Percentiles rank a stretch among this genome's conserved stretches.
Conservation (phyloP, 2,888 invertebrate species). For the Meghimatium bilineatum region DNA sequence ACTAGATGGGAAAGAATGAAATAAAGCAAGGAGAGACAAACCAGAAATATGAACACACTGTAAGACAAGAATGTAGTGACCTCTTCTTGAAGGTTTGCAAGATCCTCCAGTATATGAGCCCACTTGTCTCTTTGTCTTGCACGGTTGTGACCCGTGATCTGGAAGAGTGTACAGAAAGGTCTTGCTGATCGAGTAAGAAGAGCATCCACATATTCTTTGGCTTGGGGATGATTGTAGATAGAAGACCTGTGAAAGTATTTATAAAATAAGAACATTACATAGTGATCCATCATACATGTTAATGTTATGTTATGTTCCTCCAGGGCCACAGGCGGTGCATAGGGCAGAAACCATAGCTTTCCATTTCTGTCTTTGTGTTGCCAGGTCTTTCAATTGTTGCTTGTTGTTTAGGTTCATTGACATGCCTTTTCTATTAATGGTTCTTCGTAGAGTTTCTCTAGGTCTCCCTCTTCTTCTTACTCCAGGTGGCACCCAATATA, state of each 20-base stretch:
- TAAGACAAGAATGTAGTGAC: constrained; percentile 73
- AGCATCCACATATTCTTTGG: constrained; percentile 91
- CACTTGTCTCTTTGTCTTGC: constrained; percentile 96
- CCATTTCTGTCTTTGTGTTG: no score
- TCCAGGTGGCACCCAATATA: no score
- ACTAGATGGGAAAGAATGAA: no score
- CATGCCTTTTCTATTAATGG: no score
- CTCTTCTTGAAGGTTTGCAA: constrained; percentile 93
- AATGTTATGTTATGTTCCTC: no score
- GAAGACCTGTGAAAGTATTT: constrained; percentile 61
- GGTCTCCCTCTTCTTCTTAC: no score
- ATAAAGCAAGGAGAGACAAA: no score
- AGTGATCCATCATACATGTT: neutral
- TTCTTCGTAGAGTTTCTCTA: no score
- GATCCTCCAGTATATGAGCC: constrained; percentile 91
- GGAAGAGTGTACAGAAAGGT: constrained; percentile 89
- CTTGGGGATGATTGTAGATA: constrained; percentile 84
- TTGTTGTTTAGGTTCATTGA: no score
- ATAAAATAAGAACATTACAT: neutral
- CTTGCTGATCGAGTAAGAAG: constrained; percentile 91
- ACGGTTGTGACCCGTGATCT: constrained; percentile 93
- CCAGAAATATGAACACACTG: neutral
- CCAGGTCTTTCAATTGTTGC: no score
- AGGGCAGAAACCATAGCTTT: no score
- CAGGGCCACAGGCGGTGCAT: no score